phyloP scores from a whole-genome alignment of 2,888 invertebrate genomes.

The Habrosyne pyritoides region DNA sequence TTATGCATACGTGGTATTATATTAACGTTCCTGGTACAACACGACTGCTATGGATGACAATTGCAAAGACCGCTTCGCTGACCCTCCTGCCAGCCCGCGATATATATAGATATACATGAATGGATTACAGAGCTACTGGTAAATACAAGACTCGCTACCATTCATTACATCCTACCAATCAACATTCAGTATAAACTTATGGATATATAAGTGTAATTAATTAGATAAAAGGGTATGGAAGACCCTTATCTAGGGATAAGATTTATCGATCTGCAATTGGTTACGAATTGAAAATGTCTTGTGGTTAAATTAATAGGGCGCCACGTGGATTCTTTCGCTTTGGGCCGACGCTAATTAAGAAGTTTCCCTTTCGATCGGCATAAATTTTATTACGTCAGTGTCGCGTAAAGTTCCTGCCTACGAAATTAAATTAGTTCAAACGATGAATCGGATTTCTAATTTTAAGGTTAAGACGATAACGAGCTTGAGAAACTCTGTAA shows the following conservation, averaged over 20 bases:
- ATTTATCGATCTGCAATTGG: slow-evolving; percentile 46
- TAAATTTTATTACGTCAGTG: slow-evolving; percentile 67
- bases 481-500: slow-evolving; percentile 39
- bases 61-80: too few species aligned
- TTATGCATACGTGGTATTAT: too few species aligned
- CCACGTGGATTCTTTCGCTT: slow-evolving; percentile 55
- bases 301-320: slow-evolving; percentile 50
- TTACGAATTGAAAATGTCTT: slow-evolving; percentile 55
- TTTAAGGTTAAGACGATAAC: slow-evolving; percentile 48
- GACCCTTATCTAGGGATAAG: slow-evolving; percentile 26
- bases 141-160: too few species aligned
- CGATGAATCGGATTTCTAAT: slow-evolving; percentile 62
- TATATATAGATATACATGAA: too few species aligned
- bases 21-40: too few species aligned
- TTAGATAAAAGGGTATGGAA: slow-evolving; percentile 14
- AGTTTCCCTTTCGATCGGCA: slow-evolving; percentile 64
- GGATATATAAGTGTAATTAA: background rate
- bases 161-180: background rate
- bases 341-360: slow-evolving; percentile 69
- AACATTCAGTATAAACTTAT: too few species aligned
- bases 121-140: too few species aligned
- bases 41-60: too few species aligned
- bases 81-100: too few species aligned
- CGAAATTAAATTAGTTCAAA: slow-evolving; percentile 68
- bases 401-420: slow-evolving; percentile 56